Percentiles rank a stretch among this genome's conserved stretches.
Evolutionary conservation across 2,113 vertebrate species (phyloP).

Genomic region (Scophthalmus maximus): DNA sequence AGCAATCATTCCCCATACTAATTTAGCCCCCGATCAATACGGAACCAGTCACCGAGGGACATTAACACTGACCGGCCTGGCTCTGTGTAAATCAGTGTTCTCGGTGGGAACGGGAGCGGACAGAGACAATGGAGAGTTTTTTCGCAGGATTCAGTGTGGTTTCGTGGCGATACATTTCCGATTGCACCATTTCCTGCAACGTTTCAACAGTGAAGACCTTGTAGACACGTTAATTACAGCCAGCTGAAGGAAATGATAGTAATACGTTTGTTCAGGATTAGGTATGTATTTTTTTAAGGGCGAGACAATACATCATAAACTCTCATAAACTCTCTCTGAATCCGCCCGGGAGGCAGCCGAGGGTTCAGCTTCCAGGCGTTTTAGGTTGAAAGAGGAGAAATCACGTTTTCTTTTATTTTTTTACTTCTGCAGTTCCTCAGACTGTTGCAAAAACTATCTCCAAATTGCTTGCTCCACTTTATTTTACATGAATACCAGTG

Average conservation of each 20-base stretch:
- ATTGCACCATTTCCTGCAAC: conserved; percentile 23
- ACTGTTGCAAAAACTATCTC: neutral
- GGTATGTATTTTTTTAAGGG: conserved; percentile 12
- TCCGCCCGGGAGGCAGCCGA: neutral
- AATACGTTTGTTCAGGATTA: conserved; percentile 40
- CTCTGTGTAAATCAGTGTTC: neutral
- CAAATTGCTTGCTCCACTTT: neutral
- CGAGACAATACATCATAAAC: conserved; percentile 27
- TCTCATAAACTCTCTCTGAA: conserved; percentile 17
- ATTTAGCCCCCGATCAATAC: conserved; percentile 11
- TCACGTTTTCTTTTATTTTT: conserved; percentile 25
- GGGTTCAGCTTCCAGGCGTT: conserved; percentile 30
- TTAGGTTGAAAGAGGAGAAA: conserved; percentile 13
- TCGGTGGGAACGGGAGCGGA: neutral
- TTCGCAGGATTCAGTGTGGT: neutral
- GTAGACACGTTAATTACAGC: conserved; percentile 27
- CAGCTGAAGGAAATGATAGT: conserved; percentile 4
- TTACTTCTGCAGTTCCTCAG: neutral
- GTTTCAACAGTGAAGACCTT: conserved; percentile 2
- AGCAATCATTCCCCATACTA: conserved; percentile 4
- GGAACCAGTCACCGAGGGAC: neutral
- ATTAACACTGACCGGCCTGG: neutral
- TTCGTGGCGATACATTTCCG: neutral
- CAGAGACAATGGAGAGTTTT: neutral
- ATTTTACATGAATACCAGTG: neutral